These are phyloP conservation scores for Procambarus clarkii DNA, from an alignment of 1,140 invertebrate genomes.

Conservation along the genomic window DNA sequence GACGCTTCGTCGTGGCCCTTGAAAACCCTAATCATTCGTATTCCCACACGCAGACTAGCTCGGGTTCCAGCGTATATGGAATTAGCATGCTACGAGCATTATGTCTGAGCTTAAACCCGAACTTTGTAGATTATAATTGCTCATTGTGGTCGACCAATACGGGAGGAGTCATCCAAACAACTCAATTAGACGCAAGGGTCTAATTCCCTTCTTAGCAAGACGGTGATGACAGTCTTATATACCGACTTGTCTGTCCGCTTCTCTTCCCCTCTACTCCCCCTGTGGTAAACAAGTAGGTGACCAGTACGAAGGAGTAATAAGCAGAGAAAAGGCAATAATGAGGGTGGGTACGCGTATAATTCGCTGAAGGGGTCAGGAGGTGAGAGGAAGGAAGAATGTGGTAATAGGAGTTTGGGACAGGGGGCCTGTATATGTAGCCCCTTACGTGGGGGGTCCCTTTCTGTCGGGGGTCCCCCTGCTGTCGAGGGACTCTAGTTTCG, in stretches of 20 bases:
- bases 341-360: slow-evolving; percentile 21
- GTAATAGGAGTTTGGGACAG: no score
- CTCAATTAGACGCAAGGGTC: neutral
- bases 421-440: no score
- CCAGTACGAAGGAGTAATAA: slow-evolving; percentile 3
- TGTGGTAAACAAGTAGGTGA: neutral
- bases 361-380: neutral
- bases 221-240: neutral
- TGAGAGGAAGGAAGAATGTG: neutral
- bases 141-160: neutral
- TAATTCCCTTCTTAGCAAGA: neutral
- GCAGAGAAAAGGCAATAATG: slow-evolving; percentile 2
- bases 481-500: no score
- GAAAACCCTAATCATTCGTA: no score
- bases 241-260: no score
- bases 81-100: neutral
- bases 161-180: neutral
- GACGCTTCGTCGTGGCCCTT: no score
- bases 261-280: neutral
- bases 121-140: neutral
- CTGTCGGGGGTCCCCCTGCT: no score
- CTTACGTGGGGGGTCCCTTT: no score
- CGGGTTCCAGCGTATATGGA: neutral
- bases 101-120: neutral
- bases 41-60: no score